Conservation (phyloP, 1,140 invertebrate species). For the Zaprionus kolodkinae region DNA sequence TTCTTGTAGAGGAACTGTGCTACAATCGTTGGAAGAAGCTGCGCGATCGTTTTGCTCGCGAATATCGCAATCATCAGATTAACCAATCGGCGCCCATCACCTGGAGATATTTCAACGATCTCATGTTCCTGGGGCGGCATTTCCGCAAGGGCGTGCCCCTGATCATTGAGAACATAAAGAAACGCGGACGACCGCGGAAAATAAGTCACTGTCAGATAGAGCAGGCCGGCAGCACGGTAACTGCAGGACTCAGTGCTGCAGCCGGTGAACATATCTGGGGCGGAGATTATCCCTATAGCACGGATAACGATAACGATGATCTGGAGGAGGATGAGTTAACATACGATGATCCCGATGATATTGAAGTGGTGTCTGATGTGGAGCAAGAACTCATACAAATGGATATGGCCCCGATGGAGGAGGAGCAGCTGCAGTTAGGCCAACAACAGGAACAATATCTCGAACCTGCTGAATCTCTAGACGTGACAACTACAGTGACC, state of each 20-base stretch:
- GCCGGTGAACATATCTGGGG: slow-evolving; percentile 60
- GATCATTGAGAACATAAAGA: slow-evolving; percentile 63
- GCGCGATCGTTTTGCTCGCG: slow-evolving; percentile 73
- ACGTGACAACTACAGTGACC: slow-evolving; percentile 41
- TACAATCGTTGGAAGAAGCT: slow-evolving; percentile 81
- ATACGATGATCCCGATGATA: slow-evolving; percentile 49
- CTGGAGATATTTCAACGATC: slow-evolving; percentile 70
- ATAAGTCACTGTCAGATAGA: neutral
- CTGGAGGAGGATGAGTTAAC: slow-evolving; percentile 44
- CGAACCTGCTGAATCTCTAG: slow-evolving; percentile 14
- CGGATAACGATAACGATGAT: slow-evolving; percentile 61
- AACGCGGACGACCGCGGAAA: slow-evolving; percentile 64
- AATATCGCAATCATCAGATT: slow-evolving; percentile 73
- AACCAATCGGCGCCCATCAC: slow-evolving; percentile 55
- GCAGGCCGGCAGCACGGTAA: neutral
- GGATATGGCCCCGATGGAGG: slow-evolving; percentile 11
- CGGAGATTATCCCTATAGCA: slow-evolving; percentile 65
- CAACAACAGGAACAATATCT: slow-evolving; percentile 9
- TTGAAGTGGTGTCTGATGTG: slow-evolving; percentile 54
- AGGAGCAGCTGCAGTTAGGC: neutral
- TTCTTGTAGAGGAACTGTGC: slow-evolving; percentile 62
- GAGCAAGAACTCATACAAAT: slow-evolving; percentile 40
- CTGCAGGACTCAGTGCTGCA: neutral
- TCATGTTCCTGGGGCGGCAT: slow-evolving; percentile 66
- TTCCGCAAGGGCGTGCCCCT: slow-evolving; percentile 73